Evolutionary conservation across 2,797 vertebrate species (phyloP).

Genomic region (Semotilus atromaculatus): DNA sequence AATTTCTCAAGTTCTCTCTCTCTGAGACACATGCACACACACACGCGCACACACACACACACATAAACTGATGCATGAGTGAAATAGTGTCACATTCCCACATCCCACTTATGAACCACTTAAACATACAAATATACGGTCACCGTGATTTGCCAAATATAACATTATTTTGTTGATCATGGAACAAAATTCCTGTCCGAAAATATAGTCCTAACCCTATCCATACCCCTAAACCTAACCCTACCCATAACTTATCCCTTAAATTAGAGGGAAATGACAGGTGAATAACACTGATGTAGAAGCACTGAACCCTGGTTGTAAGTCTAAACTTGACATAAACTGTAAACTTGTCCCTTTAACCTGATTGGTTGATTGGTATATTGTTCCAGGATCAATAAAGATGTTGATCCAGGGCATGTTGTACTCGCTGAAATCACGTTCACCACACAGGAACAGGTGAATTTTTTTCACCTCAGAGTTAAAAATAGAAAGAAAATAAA

Average conservation of each 20-base stretch:
- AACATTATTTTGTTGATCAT: neutral
- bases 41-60: slow-evolving; percentile 15
- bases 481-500: neutral
- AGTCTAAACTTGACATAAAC: neutral
- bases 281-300: neutral
- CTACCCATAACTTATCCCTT: neutral
- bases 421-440: neutral
- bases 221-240: neutral
- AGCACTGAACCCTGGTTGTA: neutral
- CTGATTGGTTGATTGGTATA: too few relatives aligned
- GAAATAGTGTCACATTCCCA: slow-evolving; percentile 11
- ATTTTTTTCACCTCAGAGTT: neutral
- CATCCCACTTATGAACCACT: neutral
- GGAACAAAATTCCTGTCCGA: neutral
- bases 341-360: neutral
- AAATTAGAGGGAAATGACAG: neutral
- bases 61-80: slow-evolving; percentile 1
- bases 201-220: neutral
- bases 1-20: too few relatives aligned
- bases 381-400: too few relatives aligned
- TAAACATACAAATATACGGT: neutral
- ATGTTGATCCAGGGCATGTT: neutral
- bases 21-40: neutral
- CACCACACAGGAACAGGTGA: neutral
- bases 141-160: neutral